Percentiles rank a stretch among this genome's conserved stretches.
phyloP scores from a whole-genome alignment of 2,888 invertebrate species.

The Aporophyla nigra region DNA sequence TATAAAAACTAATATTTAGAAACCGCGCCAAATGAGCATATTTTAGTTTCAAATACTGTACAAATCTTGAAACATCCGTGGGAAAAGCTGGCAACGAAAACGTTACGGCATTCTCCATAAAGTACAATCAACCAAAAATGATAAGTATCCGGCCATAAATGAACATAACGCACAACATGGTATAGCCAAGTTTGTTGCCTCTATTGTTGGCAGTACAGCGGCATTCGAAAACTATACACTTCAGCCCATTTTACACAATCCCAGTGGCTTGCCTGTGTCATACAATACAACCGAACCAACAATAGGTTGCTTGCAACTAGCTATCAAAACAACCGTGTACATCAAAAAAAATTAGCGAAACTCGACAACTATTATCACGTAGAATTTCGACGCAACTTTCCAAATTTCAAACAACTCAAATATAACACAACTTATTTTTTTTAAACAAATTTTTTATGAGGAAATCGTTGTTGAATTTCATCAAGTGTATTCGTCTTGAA shows the following conservation, averaged over 20 bases:
- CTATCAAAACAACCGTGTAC: not conserved
- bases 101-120: not conserved
- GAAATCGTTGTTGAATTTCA: not conserved
- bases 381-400: not conserved
- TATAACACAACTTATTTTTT: not conserved
- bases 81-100: not conserved
- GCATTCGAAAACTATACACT: not conserved
- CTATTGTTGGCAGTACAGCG: not conserved
- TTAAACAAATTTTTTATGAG: not conserved
- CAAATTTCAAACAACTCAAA: not conserved
- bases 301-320: too few species aligned
- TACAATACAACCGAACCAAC: not conserved
- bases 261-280: not conserved
- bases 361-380: not conserved
- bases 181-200: not conserved
- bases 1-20: not conserved
- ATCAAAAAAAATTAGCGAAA: not conserved
- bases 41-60: not conserved
- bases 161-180: not conserved
- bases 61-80: not conserved
- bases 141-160: not conserved
- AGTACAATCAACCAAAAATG: conserved; percentile 17
- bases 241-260: not conserved
- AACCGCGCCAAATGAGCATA: not conserved
- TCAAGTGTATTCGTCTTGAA: not conserved